These are phyloP conservation scores for Nilaparvata lugens DNA, from an alignment of 1,140 invertebrate genomes.

Conservation along the genomic window DNA sequence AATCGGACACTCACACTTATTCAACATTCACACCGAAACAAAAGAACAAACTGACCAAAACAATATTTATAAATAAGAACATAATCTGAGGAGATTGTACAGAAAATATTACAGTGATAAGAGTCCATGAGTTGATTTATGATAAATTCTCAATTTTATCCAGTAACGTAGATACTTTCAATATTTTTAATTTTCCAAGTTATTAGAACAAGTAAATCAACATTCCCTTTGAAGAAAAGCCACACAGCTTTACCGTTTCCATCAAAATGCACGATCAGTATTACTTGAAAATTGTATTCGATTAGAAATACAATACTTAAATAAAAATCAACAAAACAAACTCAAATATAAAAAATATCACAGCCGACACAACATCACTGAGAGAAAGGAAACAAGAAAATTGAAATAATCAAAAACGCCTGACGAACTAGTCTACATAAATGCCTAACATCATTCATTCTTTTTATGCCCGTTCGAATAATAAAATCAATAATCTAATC, in stretches of 20 bases:
- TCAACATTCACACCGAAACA: constrained; percentile 11
- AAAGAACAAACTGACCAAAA: not conserved
- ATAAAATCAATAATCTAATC: not conserved
- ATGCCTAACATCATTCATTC: not conserved
- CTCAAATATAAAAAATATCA: constrained; percentile 8
- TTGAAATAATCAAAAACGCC: not conserved
- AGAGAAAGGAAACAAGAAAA: constrained; percentile 2
- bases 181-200: no score
- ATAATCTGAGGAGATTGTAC: not conserved
- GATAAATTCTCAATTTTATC: no score
- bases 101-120: constrained; percentile 17
- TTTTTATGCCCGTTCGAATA: not conserved
- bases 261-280: not conserved
- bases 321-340: constrained; percentile 4
- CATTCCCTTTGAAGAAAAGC: no score
- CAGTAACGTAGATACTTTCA: no score
- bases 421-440: not conserved
- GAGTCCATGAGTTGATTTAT: not conserved
- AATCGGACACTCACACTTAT: constrained; percentile 1
- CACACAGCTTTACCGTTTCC: not conserved
- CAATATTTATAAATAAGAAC: not conserved
- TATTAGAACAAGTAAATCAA: no score
- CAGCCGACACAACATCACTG: constrained; percentile 9
- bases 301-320: not conserved
- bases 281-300: not conserved